Conservation (phyloP, 2,797 vertebrate species). For the Tokudaia muenninki region DNA sequence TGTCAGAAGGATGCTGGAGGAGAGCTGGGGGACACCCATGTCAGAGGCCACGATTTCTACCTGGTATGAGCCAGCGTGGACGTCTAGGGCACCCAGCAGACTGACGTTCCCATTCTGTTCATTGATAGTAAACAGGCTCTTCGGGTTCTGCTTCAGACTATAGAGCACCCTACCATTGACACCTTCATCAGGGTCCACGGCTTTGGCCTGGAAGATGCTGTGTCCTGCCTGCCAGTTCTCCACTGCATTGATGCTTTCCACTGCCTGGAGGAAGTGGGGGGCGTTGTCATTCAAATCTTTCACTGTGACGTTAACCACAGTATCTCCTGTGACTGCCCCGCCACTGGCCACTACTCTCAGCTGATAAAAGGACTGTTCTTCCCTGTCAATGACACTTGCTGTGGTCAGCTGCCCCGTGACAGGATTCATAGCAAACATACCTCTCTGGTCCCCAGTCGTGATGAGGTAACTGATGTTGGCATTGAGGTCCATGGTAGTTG, state of each 20-base stretch:
- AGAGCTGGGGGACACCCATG: slow-evolving; percentile 94
- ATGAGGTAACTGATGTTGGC: slow-evolving; percentile 98
- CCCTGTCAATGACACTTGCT: slow-evolving; percentile 94
- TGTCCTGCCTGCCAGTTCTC: slow-evolving; percentile 98
- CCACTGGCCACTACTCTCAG: slow-evolving; percentile 96
- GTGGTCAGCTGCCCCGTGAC: slow-evolving; percentile 93
- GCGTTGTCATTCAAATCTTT: slow-evolving; percentile 98
- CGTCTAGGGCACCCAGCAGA: slow-evolving; percentile 93
- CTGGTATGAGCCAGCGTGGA: slow-evolving; percentile 95
- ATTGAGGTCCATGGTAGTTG: slow-evolving; percentile 96
- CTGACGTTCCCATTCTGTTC: slow-evolving; percentile 94
- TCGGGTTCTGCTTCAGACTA: slow-evolving; percentile 95
- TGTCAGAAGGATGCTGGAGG: slow-evolving; percentile 93
- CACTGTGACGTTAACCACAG: slow-evolving; percentile 96
- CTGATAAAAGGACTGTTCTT: slow-evolving; percentile 96
- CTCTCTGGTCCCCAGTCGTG: slow-evolving; percentile 95
- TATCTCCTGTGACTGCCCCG: slow-evolving; percentile 94
- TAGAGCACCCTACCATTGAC: slow-evolving; percentile 94
- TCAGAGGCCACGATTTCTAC: slow-evolving; percentile 95
- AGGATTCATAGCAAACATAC: slow-evolving; percentile 92
- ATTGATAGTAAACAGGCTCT: slow-evolving; percentile 93
- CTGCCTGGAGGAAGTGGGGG: slow-evolving; percentile 93
- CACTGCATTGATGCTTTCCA: slow-evolving; percentile 96
- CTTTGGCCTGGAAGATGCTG: slow-evolving; percentile 96
- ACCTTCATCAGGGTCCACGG: slow-evolving; percentile 95